Percentiles rank a stretch among this genome's conserved stretches.
Evolutionary conservation across 2,888 invertebrate genomes (phyloP).

Genomic region (Drosophila antonietae): DNA sequence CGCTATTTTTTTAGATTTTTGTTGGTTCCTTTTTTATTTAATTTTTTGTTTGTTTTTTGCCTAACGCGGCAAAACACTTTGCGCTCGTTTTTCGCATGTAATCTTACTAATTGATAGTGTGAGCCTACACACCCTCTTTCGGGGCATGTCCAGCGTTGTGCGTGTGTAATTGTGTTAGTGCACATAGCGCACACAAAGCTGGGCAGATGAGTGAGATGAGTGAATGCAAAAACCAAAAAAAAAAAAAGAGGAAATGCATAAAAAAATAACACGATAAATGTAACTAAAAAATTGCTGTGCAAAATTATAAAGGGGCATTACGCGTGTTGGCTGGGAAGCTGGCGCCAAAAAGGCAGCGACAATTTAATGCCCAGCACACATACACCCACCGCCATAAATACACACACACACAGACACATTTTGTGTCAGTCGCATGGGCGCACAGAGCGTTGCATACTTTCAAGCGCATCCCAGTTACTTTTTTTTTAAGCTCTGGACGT

Average conservation of each 20-base stretch:
- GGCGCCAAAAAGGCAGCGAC: slow-evolving; percentile 46
- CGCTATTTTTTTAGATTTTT: slow-evolving; percentile 37
- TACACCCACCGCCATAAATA: slow-evolving; percentile 23
- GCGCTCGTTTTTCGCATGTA: slow-evolving; percentile 72
- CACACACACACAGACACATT: slow-evolving; percentile 8
- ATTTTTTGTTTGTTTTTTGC: slow-evolving; percentile 23
- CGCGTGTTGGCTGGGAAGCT: slow-evolving; percentile 36
- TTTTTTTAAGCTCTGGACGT: not conserved
- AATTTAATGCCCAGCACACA: slow-evolving; percentile 51
- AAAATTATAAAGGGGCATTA: slow-evolving; percentile 70
- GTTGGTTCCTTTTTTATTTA: slow-evolving; percentile 41
- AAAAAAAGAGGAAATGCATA: not conserved
- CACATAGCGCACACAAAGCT: slow-evolving; percentile 28
- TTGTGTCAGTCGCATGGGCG: slow-evolving; percentile 17
- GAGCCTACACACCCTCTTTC: slow-evolving; percentile 35
- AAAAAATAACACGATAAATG: slow-evolving; percentile 53
- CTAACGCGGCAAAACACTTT: slow-evolving; percentile 65
- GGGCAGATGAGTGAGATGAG: slow-evolving; percentile 38
- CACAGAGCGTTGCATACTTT: slow-evolving; percentile 46
- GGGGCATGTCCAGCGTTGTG: slow-evolving; percentile 42
- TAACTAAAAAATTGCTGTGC: slow-evolving; percentile 64
- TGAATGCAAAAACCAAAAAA: slow-evolving; percentile 24
- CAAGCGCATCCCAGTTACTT: slow-evolving; percentile 45
- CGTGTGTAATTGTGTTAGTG: slow-evolving; percentile 75
- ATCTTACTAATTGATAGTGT: slow-evolving; percentile 80